Conservation (phyloP, 2,888 invertebrate species). For the Hyposoter didymator region DNA sequence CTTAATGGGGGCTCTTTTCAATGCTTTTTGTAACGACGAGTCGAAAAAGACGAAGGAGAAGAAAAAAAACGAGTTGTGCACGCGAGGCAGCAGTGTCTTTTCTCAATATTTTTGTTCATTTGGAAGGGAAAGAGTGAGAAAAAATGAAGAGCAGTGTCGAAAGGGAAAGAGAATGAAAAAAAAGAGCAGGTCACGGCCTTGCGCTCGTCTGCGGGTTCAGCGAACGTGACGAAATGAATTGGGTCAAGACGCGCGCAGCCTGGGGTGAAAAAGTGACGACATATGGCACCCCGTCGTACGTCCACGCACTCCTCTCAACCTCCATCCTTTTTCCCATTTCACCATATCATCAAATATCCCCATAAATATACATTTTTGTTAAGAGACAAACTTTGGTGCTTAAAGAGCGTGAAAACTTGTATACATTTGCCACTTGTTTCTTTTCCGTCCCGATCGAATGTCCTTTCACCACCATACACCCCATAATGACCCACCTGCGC, state of each 20-base stretch:
- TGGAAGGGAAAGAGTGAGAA: slow-evolving; percentile 29
- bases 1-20: slow-evolving; percentile 22
- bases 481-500: slow-evolving; percentile 56
- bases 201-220: slow-evolving; percentile 49
- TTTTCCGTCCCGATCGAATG: slow-evolving; percentile 30
- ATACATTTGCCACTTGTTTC: slow-evolving; percentile 43
- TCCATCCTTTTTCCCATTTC: slow-evolving; percentile 23
- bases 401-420: slow-evolving; percentile 67
- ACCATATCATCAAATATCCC: not conserved
- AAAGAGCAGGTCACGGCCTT: slow-evolving; percentile 66
- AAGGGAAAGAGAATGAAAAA: slow-evolving; percentile 21
- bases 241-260: slow-evolving; percentile 62
- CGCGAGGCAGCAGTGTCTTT: slow-evolving; percentile 14
- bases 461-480: slow-evolving; percentile 29
- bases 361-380: not conserved
- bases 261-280: slow-evolving; percentile 56
- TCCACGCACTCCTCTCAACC: slow-evolving; percentile 48
- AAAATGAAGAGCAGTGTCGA: too few species aligned
- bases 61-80: slow-evolving; percentile 3
- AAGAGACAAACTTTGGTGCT: slow-evolving; percentile 43
- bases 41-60: not conserved
- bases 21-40: slow-evolving; percentile 17
- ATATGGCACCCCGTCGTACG: slow-evolving; percentile 63
- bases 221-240: slow-evolving; percentile 66
- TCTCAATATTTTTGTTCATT: not conserved